Base-by-base conservation (phyloP, 2,797 vertebrate genomes). In the Dipus sagitta region DNA sequence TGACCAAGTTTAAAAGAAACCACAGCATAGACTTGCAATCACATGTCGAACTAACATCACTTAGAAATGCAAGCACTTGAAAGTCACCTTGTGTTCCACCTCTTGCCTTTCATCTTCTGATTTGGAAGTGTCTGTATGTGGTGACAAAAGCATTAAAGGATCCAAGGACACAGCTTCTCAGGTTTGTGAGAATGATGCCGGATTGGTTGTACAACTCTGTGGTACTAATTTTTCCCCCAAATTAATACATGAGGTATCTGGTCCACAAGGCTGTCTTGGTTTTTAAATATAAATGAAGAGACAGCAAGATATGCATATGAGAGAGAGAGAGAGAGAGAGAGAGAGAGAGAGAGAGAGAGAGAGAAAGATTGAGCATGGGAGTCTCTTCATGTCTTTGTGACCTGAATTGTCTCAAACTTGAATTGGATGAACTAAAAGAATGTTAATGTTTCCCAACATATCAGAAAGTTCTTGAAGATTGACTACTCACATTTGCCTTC, bases 81-180 rank as follows among this genome's bases (percentile, higher is more conserved):
- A 90, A 88, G 52, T 70, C 52, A 82, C 38, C 34, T 47, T 88
- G 32, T 72, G 20, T 72, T 92, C 28, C 26, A 70, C 13, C 14
- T 95, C n/a, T 78, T 78, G 3, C 30, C 67, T 88, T 86, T 95
- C 26, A 88, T 77, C 54, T 64, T 90, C 21, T 74, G 89, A 83
- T 65, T 87, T 82, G 67, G 79, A 60, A 87, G 28, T 77, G 23
- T 77, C 65, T 84, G n/a, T 23, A 52, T 82, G 9, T 92, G 34
- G 24, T 64, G 78, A 92, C 32, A 75, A 78, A 20, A 94, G 85
- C 54, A 85, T 94, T 68, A 86, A 88, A 89, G 34, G 54, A 76
- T 34, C 8, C 47, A 28, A 95, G 72, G 58, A 74, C 8, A 74
- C 21, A 62, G 34, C 26, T 70, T 80, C 18, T 68, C 6, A 62